Percentiles rank a stretch among this genome's conserved stretches.
These are phyloP conservation scores for Uropsilus gracilis DNA, from an alignment of 2,113 vertebrate species.

Conservation along the genomic window DNA sequence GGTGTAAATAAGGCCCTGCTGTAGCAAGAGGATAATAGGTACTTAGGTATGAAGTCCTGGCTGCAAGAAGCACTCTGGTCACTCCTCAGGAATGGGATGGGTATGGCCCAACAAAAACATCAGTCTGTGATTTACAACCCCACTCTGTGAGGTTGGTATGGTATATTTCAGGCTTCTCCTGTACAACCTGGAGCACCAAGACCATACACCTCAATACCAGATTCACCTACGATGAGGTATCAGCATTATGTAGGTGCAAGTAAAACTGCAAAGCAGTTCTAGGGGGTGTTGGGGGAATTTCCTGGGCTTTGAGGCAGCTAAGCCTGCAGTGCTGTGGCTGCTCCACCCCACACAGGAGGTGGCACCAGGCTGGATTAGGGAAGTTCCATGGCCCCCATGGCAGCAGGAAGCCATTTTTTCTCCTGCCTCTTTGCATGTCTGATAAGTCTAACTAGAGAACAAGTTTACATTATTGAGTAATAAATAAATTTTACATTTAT, in stretches of 20 bases:
- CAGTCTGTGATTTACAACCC: slow-evolving; percentile 78
- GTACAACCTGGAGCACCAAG: slow-evolving; percentile 81
- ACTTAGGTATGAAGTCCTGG: background rate
- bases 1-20: background rate
- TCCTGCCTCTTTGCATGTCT: background rate
- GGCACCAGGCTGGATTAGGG: too few relatives aligned
- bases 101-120: slow-evolving; percentile 80
- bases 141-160: slow-evolving; percentile 26
- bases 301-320: slow-evolving; percentile 86
- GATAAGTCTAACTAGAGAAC: too few relatives aligned
- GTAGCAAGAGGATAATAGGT: background rate
- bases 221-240: slow-evolving; percentile 91
- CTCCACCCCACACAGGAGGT: too few relatives aligned
- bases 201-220: slow-evolving; percentile 90
- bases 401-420: background rate
- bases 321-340: too few relatives aligned
- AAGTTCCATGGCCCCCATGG: too few relatives aligned
- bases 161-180: slow-evolving; percentile 75
- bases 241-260: slow-evolving; percentile 86
- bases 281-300: slow-evolving; percentile 80
- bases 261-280: slow-evolving; percentile 85
- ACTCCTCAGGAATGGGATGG: slow-evolving; percentile 32
- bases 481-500: too few relatives aligned
- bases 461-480: too few relatives aligned
- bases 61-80: background rate